Percentiles rank a stretch among this genome's conserved stretches.
Evolutionary conservation across 2,113 vertebrate genomes (phyloP).

Genomic region (Lonchura striata): DNA sequence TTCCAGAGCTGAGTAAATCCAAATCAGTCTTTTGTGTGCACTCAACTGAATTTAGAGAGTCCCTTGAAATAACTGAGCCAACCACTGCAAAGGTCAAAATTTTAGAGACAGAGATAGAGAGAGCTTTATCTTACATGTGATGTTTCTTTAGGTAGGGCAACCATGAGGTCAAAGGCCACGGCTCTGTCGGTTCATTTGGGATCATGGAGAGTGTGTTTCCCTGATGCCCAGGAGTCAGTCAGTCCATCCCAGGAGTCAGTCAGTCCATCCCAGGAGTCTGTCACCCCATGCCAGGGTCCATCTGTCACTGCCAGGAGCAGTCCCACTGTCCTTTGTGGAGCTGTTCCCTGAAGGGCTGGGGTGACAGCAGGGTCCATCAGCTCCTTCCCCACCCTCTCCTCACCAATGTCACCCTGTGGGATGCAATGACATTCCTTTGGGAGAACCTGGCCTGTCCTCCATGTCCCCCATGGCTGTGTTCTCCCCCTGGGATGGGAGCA

Average conservation of each 20-base stretch:
- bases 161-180: fast-evolving
- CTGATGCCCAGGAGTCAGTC: background rate
- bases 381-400: background rate
- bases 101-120: background rate
- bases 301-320: background rate
- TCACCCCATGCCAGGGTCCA: background rate
- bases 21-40: background rate
- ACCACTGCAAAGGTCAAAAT: background rate
- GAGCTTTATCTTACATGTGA: background rate
- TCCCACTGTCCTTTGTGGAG: fast-evolving
- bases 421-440: background rate
- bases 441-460: background rate
- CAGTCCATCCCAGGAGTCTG: background rate
- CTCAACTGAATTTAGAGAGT: background rate
- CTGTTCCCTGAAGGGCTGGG: background rate
- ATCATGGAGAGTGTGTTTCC: fast-evolving
- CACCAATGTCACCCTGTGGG: fast-evolving
- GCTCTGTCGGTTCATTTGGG: fast-evolving
- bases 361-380: background rate
- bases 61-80: background rate
- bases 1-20: background rate
- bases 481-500: background rate
- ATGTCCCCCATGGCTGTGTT: fast-evolving
- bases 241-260: background rate
- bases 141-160: too few species aligned